Evolutionary conservation across 2,888 invertebrate species (phyloP).

Genomic region (Cataglyphis rosenhaueri): DNA sequence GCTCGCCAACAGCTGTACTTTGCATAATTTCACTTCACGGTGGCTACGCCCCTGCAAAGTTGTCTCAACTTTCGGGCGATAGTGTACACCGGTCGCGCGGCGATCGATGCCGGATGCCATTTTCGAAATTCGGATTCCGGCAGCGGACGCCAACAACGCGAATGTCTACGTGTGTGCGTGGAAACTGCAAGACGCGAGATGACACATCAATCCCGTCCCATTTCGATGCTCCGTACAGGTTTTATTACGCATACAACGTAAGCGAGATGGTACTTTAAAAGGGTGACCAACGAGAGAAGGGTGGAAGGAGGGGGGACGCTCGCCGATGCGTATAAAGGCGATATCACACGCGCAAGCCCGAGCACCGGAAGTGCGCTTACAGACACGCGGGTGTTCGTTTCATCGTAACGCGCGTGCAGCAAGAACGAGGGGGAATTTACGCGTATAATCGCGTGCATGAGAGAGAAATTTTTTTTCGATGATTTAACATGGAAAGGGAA

Average conservation of each 20-base stretch:
- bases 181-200: neutral
- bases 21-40: constrained; percentile 34
- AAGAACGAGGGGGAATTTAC: neutral
- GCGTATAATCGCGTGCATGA: neutral
- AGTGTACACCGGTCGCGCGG: constrained; percentile 35
- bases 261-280: constrained; percentile 65
- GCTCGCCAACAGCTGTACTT: constrained; percentile 27
- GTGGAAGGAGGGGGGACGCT: neutral
- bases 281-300: constrained; percentile 45
- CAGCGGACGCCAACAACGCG: constrained; percentile 18
- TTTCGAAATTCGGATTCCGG: constrained; percentile 51
- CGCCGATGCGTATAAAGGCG: constrained; percentile 47
- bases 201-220: constrained; percentile 4
- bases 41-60: constrained; percentile 48
- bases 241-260: constrained; percentile 56
- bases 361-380: constrained; percentile 42
- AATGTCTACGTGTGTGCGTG: neutral
- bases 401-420: constrained; percentile 1
- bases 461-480: neutral
- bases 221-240: constrained; percentile 12
- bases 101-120: constrained; percentile 54
- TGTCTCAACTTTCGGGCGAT: constrained; percentile 44
- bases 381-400: constrained; percentile 21
- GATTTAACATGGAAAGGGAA: constrained; percentile 29
- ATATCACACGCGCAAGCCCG: constrained; percentile 40